phyloP scores from a whole-genome alignment of 2,888 invertebrate genomes.

The Drosophila mayaguana region DNA sequence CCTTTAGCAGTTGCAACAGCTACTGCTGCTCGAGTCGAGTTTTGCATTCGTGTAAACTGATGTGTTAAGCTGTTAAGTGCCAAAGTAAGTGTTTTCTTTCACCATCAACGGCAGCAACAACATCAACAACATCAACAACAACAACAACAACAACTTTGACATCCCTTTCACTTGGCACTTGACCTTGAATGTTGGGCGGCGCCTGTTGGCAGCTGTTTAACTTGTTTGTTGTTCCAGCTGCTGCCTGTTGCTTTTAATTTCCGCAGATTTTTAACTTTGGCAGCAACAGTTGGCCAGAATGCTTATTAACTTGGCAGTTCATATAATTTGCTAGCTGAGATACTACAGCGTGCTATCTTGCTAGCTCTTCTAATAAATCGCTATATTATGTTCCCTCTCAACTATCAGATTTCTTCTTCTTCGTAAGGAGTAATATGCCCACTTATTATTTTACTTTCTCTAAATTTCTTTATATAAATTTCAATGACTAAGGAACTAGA shows the following conservation, averaged over 20 bases:
- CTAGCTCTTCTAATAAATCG: background rate
- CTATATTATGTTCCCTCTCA: background rate
- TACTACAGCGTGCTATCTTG: background rate
- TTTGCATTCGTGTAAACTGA: conserved; percentile 74
- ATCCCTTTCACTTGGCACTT: conserved; percentile 74
- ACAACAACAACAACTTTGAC: conserved; percentile 50
- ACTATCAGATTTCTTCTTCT: background rate
- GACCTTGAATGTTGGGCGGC: conserved; percentile 58
- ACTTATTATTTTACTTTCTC: no score
- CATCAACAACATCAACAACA: conserved; percentile 43
- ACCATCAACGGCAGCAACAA: conserved; percentile 57
- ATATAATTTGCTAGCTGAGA: background rate
- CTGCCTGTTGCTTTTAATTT: conserved; percentile 9
- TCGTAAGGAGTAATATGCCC: background rate
- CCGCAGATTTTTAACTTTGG: background rate
- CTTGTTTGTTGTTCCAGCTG: conserved; percentile 2
- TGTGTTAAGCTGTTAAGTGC: conserved; percentile 84
- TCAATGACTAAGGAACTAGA: no score
- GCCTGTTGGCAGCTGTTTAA: conserved; percentile 13
- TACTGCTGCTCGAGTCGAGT: conserved; percentile 35
- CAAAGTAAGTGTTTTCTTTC: conserved; percentile 84
- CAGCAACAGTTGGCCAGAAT: conserved; percentile 14
- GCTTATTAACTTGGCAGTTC: background rate
- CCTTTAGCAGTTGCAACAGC: conserved; percentile 42
- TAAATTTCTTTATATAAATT: no score